phyloP scores from a whole-genome alignment of 2,888 invertebrate genomes.

The Hedya salicella region DNA sequence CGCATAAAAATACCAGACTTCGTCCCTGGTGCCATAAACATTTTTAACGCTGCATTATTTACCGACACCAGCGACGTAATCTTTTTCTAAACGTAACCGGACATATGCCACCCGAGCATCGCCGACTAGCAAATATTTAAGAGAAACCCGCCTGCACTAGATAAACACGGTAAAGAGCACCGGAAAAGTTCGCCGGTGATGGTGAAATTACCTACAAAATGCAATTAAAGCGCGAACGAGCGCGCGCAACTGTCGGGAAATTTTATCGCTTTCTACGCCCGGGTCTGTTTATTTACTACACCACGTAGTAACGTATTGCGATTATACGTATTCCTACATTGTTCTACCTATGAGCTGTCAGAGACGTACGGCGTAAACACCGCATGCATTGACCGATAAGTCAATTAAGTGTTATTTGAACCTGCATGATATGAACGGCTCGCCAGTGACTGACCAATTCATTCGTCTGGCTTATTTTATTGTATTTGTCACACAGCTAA shows the following conservation, averaged over 20 bases:
- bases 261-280: slow-evolving; percentile 70
- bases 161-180: slow-evolving; percentile 49
- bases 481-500: not conserved
- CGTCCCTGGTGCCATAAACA: not conserved
- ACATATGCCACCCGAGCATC: slow-evolving; percentile 12
- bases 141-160: slow-evolving; percentile 39
- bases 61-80: not conserved
- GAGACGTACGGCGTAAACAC: slow-evolving; percentile 28
- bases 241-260: slow-evolving; percentile 58
- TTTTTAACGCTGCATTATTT: slow-evolving; percentile 6
- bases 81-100: not conserved
- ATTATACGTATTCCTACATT: slow-evolving; percentile 42
- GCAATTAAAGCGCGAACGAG: slow-evolving; percentile 63
- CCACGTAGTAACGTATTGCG: slow-evolving; percentile 30
- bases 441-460: slow-evolving; percentile 12
- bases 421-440: slow-evolving; percentile 10
- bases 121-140: slow-evolving; percentile 47
- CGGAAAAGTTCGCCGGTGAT: slow-evolving; percentile 59
- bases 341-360: slow-evolving; percentile 36
- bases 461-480: slow-evolving; percentile 2
- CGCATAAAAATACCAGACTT: slow-evolving; percentile 40
- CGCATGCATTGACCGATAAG: slow-evolving; percentile 45
- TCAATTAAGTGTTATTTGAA: slow-evolving; percentile 39
- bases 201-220: slow-evolving; percentile 64
- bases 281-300: slow-evolving; percentile 59